Base-by-base conservation (phyloP, 2,888 invertebrate species). In the Pyralis farinalis region DNA sequence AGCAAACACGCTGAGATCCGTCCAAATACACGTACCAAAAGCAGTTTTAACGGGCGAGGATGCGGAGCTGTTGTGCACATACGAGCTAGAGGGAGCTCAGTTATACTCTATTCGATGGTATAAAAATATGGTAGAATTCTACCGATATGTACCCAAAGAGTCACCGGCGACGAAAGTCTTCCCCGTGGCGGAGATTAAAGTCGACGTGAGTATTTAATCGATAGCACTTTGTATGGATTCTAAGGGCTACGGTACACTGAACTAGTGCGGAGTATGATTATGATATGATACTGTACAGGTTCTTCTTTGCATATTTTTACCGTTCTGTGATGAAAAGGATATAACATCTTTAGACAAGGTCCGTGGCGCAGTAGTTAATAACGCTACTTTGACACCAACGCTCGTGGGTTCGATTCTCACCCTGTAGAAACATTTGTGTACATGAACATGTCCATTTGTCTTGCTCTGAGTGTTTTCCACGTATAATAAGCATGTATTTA, bases 71-170 rank as follows among this genome's bases (percentile, higher is more conserved):
- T 74, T 72, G 58, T 91, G 91, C 57, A 74, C 86, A 5, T 92
- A 91, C 63, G 91, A 91, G 57, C 64, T 92, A 51, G 92, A 92
- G 63, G 91, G 90, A 0, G 93, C 92, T 0, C 91, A 91, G 32
- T 86, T 95, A 4, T 95, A 95, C 81, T 92, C 94, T 27, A 93
- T 95, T 65, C 91, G 94, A 71, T 95, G 95, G 95, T 94, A 94
- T 74, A 85, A 92, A 44, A 93, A 93, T 44, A 92, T 92, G 71
- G 91, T 92, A 41, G 95, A 95, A 76, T 95, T 95, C 83, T 95
- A 94, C 74, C 90, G 94, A 54, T 95, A 90, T 63, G 92, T 94
- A 42, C 94, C 94, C 2, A 94, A 94, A 55, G 94, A 94, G 57
- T 91, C 91, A 3, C 94, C 94, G 0, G 92, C 94, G 0, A 93